phyloP scores from a whole-genome alignment of 2,113 vertebrate genomes.

The Corydoras maculifer region DNA sequence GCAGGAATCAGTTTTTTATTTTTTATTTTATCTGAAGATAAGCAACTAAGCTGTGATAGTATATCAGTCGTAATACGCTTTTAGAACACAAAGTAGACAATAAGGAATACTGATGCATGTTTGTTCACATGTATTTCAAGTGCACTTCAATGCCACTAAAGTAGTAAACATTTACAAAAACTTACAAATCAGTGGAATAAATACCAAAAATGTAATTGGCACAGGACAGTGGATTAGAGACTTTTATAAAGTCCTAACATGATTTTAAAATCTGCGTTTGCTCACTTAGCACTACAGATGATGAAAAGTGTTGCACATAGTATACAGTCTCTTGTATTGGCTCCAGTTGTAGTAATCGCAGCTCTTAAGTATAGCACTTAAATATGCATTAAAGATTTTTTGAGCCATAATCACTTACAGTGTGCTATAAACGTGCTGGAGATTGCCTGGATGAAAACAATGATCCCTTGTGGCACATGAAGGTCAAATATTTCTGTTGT shows the following conservation, averaged over 20 bases:
- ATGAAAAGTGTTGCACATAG: not conserved
- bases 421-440: conserved; percentile 40
- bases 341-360: conserved; percentile 5
- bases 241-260: not conserved
- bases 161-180: too few species aligned
- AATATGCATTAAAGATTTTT: conserved; percentile 58
- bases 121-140: not conserved
- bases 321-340: not conserved
- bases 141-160: not conserved
- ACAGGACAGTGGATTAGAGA: too few species aligned
- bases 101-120: not conserved
- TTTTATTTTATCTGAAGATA: too few species aligned
- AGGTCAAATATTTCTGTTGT: conserved; percentile 16
- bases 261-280: not conserved
- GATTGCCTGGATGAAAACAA: not conserved
- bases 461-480: not conserved
- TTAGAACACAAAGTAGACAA: not conserved
- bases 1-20: not conserved
- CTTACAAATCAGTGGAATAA: too few species aligned
- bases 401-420: conserved; percentile 41
- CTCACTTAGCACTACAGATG: conserved; percentile 17
- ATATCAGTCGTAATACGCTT: not conserved
- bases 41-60: not conserved
- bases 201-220: too few species aligned
- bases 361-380: conserved; percentile 49